A percentile compares a stretch with the other conserved stretches of the same genome.
Evolutionary conservation across 2,113 vertebrate genomes (phyloP).

Genomic region (Rhea pennata): DNA sequence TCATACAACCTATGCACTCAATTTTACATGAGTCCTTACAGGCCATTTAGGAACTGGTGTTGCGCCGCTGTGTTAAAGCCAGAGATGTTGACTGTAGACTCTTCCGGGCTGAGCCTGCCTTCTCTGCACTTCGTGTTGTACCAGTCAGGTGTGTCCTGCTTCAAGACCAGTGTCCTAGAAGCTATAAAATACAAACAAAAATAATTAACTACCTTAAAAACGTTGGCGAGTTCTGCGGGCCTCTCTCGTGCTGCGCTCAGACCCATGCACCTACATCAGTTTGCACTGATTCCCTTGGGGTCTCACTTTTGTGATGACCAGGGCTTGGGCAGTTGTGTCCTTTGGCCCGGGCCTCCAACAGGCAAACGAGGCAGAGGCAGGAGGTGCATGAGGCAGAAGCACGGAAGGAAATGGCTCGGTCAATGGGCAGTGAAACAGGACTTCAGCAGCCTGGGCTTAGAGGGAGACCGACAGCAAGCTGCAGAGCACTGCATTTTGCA

Average conservation of each 20-base stretch:
- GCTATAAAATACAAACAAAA: not conserved
- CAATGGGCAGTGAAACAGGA: not conserved
- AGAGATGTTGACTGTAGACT: rapidly evolving
- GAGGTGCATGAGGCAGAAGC: not conserved
- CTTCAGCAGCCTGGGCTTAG: not conserved
- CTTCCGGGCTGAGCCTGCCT: not conserved
- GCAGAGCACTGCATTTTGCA: not conserved
- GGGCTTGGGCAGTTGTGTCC: rapidly evolving
- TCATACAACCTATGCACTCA: not conserved
- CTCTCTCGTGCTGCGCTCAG: not conserved
- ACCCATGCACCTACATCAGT: not conserved
- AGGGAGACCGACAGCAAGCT: not conserved
- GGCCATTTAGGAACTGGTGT: not conserved
- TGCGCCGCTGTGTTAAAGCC: not conserved
- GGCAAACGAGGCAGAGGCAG: not conserved
- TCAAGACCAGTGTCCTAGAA: not conserved
- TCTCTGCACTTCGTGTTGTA: not conserved
- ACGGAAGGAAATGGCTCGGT: not conserved
- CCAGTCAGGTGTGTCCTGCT: not conserved
- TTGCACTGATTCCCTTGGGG: not conserved
- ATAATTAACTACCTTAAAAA: not conserved
- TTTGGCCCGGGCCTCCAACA: not conserved
- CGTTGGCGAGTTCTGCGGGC: not conserved
- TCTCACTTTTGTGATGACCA: rapidly evolving
- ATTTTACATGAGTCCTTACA: not conserved